Evolutionary conservation across 64 coral and sea anemone genomes (phyloP).

Genomic region (Porites lutea): DNA sequence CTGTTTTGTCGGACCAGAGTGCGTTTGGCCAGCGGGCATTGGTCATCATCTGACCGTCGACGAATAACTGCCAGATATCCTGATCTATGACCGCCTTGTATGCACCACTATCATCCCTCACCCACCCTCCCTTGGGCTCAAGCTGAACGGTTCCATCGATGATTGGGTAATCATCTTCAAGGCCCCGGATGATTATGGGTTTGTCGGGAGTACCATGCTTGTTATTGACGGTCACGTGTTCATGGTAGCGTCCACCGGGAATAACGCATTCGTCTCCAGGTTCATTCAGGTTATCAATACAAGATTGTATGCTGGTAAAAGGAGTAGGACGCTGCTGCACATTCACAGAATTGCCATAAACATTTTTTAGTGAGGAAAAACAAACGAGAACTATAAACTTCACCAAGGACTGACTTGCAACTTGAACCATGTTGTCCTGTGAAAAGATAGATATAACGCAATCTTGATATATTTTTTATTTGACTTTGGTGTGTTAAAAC

Average conservation of each 20-base stretch:
- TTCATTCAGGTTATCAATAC: slow-evolving; percentile 33
- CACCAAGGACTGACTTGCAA: neutral
- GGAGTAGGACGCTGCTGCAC: neutral
- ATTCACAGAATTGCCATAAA: neutral
- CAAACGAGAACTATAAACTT: neutral
- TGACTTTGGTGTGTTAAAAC: too few species aligned
- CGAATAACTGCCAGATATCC: slow-evolving; percentile 78
- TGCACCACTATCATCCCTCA: slow-evolving; percentile 20
- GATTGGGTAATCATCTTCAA: slow-evolving; percentile 58
- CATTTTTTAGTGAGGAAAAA: neutral
- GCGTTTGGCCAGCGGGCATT: slow-evolving; percentile 88
- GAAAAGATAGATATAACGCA: neutral
- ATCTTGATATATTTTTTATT: too few species aligned
- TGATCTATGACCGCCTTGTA: slow-evolving; percentile 44
- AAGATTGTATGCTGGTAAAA: slow-evolving; percentile 59
- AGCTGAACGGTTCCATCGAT: slow-evolving; percentile 79
- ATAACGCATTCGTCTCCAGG: slow-evolving; percentile 72
- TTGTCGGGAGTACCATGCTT: slow-evolving; percentile 60
- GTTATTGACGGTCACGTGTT: slow-evolving; percentile 54
- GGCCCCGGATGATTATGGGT: slow-evolving; percentile 63
- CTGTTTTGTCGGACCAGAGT: slow-evolving; percentile 73
- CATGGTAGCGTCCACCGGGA: slow-evolving; percentile 74
- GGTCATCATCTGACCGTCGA: slow-evolving; percentile 73
- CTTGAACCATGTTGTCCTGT: neutral
- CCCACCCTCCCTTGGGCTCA: slow-evolving; percentile 46